Evolutionary conservation across 2,888 invertebrate genomes (phyloP).

Genomic region (Pyralis farinalis): DNA sequence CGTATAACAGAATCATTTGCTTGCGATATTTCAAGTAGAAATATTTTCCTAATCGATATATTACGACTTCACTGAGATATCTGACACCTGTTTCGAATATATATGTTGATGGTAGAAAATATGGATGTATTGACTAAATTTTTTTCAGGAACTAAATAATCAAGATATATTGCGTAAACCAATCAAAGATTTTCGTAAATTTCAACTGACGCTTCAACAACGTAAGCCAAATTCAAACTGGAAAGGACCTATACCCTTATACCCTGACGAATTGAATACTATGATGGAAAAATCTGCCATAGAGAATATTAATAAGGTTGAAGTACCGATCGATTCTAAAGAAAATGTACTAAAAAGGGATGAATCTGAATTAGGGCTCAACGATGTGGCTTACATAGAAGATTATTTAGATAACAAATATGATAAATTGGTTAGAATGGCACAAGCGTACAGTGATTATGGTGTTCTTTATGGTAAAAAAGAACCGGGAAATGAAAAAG

Average conservation of each 20-base stretch:
- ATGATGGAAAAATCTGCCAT: conserved; percentile 40
- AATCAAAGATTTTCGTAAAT: conserved; percentile 9
- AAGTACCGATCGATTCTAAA: too few species aligned
- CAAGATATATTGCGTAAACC: not conserved
- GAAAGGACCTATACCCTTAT: conserved; percentile 58
- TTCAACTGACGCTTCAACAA: too few species aligned
- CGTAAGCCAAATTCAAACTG: conserved; percentile 47
- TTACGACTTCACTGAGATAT: too few species aligned
- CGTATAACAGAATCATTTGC: too few species aligned
- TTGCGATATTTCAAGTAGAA: too few species aligned
- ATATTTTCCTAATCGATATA: too few species aligned
- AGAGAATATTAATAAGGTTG: conserved; percentile 12
- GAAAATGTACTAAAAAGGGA: too few species aligned
- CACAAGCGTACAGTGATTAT: conserved; percentile 71
- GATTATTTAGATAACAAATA: conserved; percentile 47
- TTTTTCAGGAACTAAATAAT: not conserved
- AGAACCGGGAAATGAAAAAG: conserved; percentile 29
- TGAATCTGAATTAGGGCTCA: conserved; percentile 14
- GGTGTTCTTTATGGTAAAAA: conserved; percentile 56
- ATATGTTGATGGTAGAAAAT: too few species aligned
- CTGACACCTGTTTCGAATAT: too few species aligned
- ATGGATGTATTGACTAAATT: too few species aligned
- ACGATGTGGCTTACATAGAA: conserved; percentile 52
- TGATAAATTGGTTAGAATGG: conserved; percentile 43
- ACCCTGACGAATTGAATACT: conserved; percentile 53